phyloP scores from a whole-genome alignment of 2,797 vertebrate species.

The Lagocephalus sceleratus region DNA sequence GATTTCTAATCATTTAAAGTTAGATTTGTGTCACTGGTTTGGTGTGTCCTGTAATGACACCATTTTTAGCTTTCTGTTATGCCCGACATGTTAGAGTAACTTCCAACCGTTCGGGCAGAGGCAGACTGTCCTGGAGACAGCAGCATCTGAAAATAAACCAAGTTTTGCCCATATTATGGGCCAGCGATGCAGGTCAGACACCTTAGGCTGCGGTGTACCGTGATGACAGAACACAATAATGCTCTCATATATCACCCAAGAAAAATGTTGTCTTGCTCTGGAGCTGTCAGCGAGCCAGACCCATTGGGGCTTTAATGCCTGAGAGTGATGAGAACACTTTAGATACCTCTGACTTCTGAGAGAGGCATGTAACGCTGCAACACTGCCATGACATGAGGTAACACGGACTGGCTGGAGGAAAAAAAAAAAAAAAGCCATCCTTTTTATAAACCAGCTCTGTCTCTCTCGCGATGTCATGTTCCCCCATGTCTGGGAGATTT shows the following conservation, averaged over 20 bases:
- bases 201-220: constrained; percentile 45
- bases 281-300: constrained; percentile 25
- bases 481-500: constrained; percentile 32
- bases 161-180: constrained; percentile 19
- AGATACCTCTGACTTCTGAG: constrained; percentile 34
- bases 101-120: constrained; percentile 36
- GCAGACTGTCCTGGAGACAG: constrained; percentile 25
- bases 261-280: constrained; percentile 47
- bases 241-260: constrained; percentile 47
- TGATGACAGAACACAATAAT: constrained; percentile 51
- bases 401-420: constrained; percentile 17
- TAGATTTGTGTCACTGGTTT: neutral
- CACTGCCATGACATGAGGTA: constrained; percentile 61
- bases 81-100: constrained; percentile 56
- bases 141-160: constrained; percentile 53
- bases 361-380: constrained; percentile 36
- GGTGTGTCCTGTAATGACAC: constrained; percentile 37
- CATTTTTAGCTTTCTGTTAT: constrained; percentile 69
- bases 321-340: constrained; percentile 26
- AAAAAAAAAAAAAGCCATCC: constrained; percentile 44
- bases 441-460: constrained; percentile 58
- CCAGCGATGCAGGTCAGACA: constrained; percentile 62
- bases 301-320: constrained; percentile 4
- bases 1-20: neutral
- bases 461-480: constrained; percentile 64